Percentiles rank a stretch among this genome's conserved stretches.
These are phyloP conservation scores for Lepidochrysops patricia DNA, from an alignment of 2,888 invertebrate species.

Conservation along the genomic window DNA sequence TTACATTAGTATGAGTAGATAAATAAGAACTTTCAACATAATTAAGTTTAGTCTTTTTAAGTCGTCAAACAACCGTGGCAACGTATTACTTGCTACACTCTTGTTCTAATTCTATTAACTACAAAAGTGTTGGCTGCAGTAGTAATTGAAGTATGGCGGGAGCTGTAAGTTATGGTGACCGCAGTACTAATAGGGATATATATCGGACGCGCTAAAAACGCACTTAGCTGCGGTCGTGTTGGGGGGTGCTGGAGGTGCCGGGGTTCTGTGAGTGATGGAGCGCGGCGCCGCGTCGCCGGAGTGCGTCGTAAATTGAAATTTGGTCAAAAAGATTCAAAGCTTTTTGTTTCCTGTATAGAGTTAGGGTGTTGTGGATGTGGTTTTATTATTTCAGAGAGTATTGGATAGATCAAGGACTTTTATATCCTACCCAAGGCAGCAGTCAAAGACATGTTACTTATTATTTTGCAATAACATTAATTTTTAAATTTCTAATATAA, in stretches of 20 bases:
- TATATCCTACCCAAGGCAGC: neutral
- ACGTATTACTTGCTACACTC: no score
- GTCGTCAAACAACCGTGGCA: no score
- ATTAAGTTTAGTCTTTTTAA: no score
- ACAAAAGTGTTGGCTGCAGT: no score
- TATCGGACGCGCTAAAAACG: constrained; percentile 5
- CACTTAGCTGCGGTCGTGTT: constrained; percentile 12
- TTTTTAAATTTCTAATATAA: no score
- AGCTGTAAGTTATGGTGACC: neutral
- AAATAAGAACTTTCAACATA: no score
- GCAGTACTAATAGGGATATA: constrained; percentile 5
- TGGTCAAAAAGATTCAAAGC: constrained; percentile 14
- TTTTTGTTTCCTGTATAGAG: constrained; percentile 8
- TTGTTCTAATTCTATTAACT: no score
- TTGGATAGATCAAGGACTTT: neutral
- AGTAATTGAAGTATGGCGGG: neutral
- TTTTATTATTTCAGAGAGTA: constrained; percentile 37
- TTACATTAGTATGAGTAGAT: no score
- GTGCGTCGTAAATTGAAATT: constrained; percentile 14
- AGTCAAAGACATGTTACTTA: no score
- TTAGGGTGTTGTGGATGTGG: neutral
- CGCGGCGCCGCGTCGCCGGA: constrained; percentile 12
- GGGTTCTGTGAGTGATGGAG: neutral
- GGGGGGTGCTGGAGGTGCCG: neutral
- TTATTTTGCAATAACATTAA: no score